phyloP scores from a whole-genome alignment of 2,797 vertebrate genomes.

The Sardinella longiceps region DNA sequence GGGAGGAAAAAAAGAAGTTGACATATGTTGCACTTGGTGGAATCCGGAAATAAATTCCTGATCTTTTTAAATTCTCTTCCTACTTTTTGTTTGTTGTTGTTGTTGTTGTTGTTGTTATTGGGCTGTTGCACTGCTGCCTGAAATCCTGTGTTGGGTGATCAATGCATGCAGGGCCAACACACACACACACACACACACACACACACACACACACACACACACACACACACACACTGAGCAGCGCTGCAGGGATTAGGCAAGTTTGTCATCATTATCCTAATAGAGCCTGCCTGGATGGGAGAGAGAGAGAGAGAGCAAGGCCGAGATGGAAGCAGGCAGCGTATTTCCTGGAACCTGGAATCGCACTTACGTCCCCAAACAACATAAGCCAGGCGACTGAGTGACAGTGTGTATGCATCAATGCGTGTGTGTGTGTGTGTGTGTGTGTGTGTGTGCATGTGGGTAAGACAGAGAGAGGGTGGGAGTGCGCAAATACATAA shows the following conservation, averaged over 20 bases:
- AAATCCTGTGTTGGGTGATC: constrained; percentile 60
- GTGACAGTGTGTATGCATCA: constrained; percentile 4
- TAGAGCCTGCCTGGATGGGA: constrained; percentile 58
- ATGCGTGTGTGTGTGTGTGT: neutral
- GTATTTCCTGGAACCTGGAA: neutral
- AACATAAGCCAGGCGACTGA: neutral
- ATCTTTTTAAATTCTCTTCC: neutral
- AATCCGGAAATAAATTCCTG: constrained; percentile 51
- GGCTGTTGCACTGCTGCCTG: constrained; percentile 14
- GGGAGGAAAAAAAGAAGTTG: neutral
- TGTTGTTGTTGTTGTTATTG: neutral
- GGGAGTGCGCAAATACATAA: neutral
- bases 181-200: too few species aligned
- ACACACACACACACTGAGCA: constrained; percentile 52
- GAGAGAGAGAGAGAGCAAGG: constrained; percentile 48
- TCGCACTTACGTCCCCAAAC: neutral
- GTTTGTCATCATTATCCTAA: constrained; percentile 68
- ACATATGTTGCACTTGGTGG: constrained; percentile 42
- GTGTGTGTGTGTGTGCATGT: neutral
- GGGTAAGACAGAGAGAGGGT: constrained; percentile 35
- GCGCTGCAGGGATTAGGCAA: constrained; percentile 61
- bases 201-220: too few species aligned
- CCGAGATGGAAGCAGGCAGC: too few species aligned
- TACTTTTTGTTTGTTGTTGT: neutral
- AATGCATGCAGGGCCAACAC: constrained; percentile 57